Percentiles rank a stretch among this genome's conserved stretches.
Conservation (phyloP, 2,888 invertebrate species). For the Polia nebulosa region DNA sequence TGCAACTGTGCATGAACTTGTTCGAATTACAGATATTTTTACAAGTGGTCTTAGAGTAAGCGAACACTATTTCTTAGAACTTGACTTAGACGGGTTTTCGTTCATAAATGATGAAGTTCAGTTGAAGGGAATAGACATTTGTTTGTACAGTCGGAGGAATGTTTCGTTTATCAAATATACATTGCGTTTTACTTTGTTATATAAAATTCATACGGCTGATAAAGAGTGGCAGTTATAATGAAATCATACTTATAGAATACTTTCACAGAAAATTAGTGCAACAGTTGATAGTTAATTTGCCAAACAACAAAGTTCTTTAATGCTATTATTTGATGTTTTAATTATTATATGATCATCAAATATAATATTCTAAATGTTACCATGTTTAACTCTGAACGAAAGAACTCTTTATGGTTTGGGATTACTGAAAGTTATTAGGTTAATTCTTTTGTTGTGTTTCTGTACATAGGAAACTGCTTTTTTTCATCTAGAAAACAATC, state of each 20-base stretch:
- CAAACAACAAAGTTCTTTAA: too few relatives aligned
- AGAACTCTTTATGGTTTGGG: too few relatives aligned
- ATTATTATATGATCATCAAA: too few relatives aligned
- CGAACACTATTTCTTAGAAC: neutral
- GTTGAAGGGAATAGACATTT: neutral
- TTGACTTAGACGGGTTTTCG: neutral
- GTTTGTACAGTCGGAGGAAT: neutral
- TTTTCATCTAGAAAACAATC: neutral
- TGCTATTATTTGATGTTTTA: too few relatives aligned
- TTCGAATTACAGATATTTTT: slow-evolving; percentile 38
- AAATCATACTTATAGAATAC: too few relatives aligned
- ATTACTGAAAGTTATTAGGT: too few relatives aligned
- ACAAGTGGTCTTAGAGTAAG: neutral
- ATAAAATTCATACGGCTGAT: neutral
- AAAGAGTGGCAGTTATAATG: neutral
- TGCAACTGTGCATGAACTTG: slow-evolving; percentile 39
- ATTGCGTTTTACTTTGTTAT: neutral
- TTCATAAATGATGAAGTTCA: slow-evolving; percentile 32
- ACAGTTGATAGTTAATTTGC: too few relatives aligned
- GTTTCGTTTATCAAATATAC: neutral
- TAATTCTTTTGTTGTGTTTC: too few relatives aligned
- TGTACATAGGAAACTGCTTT: too few relatives aligned
- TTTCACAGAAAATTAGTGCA: neutral
- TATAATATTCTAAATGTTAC: too few relatives aligned
- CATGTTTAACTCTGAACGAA: too few relatives aligned